Base-by-base conservation (phyloP, 2,797 vertebrate genomes). In the Danio tinwini region DNA sequence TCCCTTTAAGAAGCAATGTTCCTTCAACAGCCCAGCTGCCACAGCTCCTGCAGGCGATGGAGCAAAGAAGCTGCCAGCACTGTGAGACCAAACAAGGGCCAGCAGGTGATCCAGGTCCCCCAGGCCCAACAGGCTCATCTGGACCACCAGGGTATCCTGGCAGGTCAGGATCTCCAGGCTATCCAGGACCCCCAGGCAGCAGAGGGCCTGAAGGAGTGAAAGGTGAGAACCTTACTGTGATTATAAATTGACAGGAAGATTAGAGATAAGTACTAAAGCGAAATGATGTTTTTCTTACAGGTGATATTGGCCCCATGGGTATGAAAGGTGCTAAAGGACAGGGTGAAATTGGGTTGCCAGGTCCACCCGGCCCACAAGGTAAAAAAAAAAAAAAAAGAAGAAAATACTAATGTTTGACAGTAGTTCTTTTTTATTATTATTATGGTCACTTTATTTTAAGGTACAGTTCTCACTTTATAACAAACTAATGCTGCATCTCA, bases 251-350 rank as follows among this genome's bases (percentile, higher is more conserved):
- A 45, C 5, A 17, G 6, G 12, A 11, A 13, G 29, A 6, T 68
- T 68, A 6, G 47, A 29, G 50, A 21, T 37, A 10, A 49, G 13
- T 37, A 13, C 19, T 72, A 2, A 44, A 64, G 6, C 5, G 45
- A 42, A 45, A 16, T 16, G 3, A 53, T 42, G 37, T 13, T 72
- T 19, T 45, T 52, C 7, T 71, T 47, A 29, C 77, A 92, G 91
- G 91, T 69, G 88, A 90, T 14, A 81, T 59, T 13, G 90, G 91
- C 17, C 79, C 82, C 29, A 81, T 77, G 68, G 91, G 91, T 45
- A 75, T 86, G 50, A 92, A 91, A 84, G 91, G 91, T 7, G 80
- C 86, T 61, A 88, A 88, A 83, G 90, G 89, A 59, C 86, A 88
- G 29, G 85, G 83, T 65, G 81, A 85, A 10, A 69, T 42, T 14